Conservation (phyloP, 2,797 vertebrate genomes). For the Takifugu ocellatus region DNA sequence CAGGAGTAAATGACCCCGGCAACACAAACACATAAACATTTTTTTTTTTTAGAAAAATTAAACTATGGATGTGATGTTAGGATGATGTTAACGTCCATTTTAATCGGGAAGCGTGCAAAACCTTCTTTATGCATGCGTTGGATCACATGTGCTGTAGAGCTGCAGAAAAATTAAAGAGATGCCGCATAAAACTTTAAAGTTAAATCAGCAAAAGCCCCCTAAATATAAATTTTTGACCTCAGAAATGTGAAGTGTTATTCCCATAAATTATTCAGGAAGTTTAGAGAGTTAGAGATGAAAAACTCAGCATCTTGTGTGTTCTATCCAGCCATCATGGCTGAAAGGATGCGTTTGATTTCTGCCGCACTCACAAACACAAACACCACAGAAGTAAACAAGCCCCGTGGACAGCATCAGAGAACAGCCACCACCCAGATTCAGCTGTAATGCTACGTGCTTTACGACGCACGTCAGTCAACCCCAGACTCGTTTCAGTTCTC, state of each 20-base stretch:
- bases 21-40: conserved; percentile 2
- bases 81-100: background rate
- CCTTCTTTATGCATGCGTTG: background rate
- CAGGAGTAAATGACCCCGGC: conserved; percentile 8
- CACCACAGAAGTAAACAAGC: conserved; percentile 51
- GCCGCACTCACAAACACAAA: conserved; percentile 54
- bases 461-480: conserved; percentile 7
- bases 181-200: conserved; percentile 15
- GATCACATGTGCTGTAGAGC: background rate
- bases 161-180: conserved; percentile 18
- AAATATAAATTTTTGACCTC: conserved; percentile 28
- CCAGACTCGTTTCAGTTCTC: background rate
- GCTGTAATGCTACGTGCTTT: conserved; percentile 27
- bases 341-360: conserved; percentile 43
- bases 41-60: background rate
- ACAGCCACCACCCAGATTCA: conserved; percentile 36
- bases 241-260: conserved; percentile 47
- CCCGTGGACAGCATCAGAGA: conserved; percentile 26
- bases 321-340: conserved; percentile 48
- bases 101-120: background rate
- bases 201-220: conserved; percentile 5
- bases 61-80: background rate
- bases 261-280: conserved; percentile 60
- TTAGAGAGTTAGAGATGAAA: conserved; percentile 42
- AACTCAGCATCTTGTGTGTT: conserved; percentile 51